Evolutionary conservation across 2,797 vertebrate species (phyloP), one percentile per base, ranked within the genome.

Genomic region (Oreochromis grahami): DNA sequence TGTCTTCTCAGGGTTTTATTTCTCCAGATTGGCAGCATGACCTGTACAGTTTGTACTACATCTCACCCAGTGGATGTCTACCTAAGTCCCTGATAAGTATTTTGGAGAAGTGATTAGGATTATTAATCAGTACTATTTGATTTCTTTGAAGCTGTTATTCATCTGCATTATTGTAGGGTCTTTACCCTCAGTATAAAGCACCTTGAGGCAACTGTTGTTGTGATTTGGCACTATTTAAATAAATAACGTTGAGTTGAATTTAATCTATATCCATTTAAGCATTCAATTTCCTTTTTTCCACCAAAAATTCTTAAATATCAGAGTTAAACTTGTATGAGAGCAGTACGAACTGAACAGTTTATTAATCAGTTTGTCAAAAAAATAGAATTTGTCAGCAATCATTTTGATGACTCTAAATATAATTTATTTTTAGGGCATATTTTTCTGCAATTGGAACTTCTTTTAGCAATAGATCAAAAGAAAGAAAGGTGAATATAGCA

Each of bases 311-410:
- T 63, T n/a, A 43, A 45, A 70, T 45, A 70, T 70, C 41, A 45
- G 8, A 45, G 8, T 68, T 29, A 45, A 45, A 70, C 9, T 2
- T 29, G 13, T 29, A 0, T 17, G 21, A 26, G 65, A 70, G 0
- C 26, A 70, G 41, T 26, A 19, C 24, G 0, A 72, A 72, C 41
- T 26, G 65, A 70, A 13, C 63, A 24, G 12, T 9, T 70, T 19
- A 41, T 41, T 68, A 14, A 8, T 13, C 36, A 24, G 17, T 41
- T 24, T 24, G 24, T 24, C 24, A 24, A 24, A 24, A 24, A 24
- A 24, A 24, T 24, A 24, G 24, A 24, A 68, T 41, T 68, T 14
- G 63, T 68, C 63, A 26, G 13, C 38, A 68, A 43, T 43, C 13
- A 26, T 70, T 43, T 17, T 70, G 9, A 24, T 43, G 8, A 4